Percentiles rank a stretch among this genome's conserved stretches.
phyloP scores from a whole-genome alignment of 2,888 invertebrate species.

The Sphecodes monilicornis region DNA sequence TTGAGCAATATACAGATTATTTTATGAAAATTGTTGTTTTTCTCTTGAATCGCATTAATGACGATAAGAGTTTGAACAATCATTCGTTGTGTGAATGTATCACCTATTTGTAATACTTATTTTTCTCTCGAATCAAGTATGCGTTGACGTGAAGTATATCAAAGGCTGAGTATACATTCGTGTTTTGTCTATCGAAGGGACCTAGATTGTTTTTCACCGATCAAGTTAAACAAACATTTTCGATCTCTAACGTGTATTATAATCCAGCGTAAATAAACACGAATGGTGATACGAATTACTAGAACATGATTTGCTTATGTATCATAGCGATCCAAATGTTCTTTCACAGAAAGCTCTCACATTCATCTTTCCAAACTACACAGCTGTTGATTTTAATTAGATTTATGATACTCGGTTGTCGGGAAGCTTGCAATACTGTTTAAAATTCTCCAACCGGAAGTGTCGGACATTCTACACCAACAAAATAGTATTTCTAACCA shows the following conservation, averaged over 20 bases:
- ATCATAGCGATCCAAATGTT: neutral
- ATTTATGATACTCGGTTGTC: neutral
- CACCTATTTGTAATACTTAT: neutral
- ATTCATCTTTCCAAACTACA: neutral
- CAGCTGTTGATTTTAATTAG: neutral
- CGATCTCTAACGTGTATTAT: neutral
- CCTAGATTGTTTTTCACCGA: neutral
- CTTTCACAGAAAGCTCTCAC: neutral
- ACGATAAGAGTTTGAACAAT: neutral
- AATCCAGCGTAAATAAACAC: neutral
- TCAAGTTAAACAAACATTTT: neutral
- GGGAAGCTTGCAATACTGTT: neutral
- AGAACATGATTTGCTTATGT: neutral
- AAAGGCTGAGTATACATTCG: neutral
- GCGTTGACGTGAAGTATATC: neutral
- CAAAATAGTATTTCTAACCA: neutral
- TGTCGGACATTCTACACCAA: neutral
- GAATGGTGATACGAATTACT: neutral
- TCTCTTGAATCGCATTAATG: neutral
- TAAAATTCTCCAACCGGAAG: neutral
- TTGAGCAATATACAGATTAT: too few relatives aligned
- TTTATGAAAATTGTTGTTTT: too few relatives aligned
- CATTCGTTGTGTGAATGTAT: neutral
- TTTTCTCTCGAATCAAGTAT: neutral
- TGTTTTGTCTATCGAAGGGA: neutral